Base-by-base conservation (phyloP, 1,140 invertebrate genomes). In the Orius insidiosus region DNA sequence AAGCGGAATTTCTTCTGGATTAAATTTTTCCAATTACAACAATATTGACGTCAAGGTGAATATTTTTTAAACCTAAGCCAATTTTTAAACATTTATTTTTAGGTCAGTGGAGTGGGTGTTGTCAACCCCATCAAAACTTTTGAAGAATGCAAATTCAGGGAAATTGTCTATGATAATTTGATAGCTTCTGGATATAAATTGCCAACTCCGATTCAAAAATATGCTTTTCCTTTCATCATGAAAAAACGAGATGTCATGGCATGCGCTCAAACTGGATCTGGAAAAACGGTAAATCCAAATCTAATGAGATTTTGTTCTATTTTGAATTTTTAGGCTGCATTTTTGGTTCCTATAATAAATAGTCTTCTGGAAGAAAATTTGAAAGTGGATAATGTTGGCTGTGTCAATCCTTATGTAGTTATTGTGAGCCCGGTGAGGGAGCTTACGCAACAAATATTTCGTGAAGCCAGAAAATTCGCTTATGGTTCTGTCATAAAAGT, bases 231-330 rank as follows among this genome's bases (percentile, higher is more conserved):
- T 0, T 79, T 85, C 9, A 78, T 97, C 33, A 61, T 77, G 58
- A 63, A 48, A 0, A 76, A 78, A 4, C 62, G 86, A 40, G 93
- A 98, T 68, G 55, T 98, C 6, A 97, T 98, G 90, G 92, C 79
- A 0, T 97, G 93, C 61, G 93, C 94, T 0, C 92, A 98, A 64
- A 98, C 94, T 34, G 94, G 94, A 0, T 95, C 89, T 0, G 94
- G 94, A 31, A 98, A 98, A 72, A 95, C 89, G 9, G 72, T 74
- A 62, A 64, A 61, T 35, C 3, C 7, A 24, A 24, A 24, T 24
- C 7, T 24, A 24, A 24, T 4, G 7, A 24, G 7, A 24, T 4
- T 4, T 3, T 24, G 3, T 24, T 24, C 7, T 4, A 24, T 49
- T 48, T 52, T 47, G n/a, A n/a, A n/a, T 46, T 65, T 69, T 16